Evolutionary conservation across 2,113 vertebrate species (phyloP), one percentile per base, ranked within the genome.

Genomic region (Alosa alosa): DNA sequence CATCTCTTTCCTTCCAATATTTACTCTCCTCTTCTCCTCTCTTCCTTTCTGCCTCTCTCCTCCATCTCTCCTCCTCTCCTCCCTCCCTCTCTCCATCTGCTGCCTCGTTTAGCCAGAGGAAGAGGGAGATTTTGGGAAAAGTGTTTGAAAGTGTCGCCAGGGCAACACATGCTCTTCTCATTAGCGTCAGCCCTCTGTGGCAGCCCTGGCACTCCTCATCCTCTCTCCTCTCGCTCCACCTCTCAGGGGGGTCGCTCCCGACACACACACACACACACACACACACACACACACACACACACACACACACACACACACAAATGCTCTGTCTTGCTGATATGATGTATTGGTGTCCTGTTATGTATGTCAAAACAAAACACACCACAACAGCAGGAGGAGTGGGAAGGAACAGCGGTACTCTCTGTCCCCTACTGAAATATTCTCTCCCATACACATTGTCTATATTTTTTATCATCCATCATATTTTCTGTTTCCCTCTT

Each of bases 131-230:
- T 72, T 72, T 11, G 64, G 25, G 64, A 36, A 64, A 36, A 72
- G 64, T 72, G n/a, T 72, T 72, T 15, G 36, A 89, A 82, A 39
- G 83, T 89, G 85, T 90, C 91, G 92, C 87, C 44, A 83, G 87
- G 89, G 90, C 49, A 92, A 90, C 90, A 89, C 87, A 90, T 92
- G 92, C 85, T 93, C 86, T 91, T 87, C 89, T 91, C 91, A 91
- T 93, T 50, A 47, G 45, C 49, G 6, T 2, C n/a, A 22, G 8
- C 13, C 64, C 64, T 36, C 64, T 25, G 60, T 68, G 60, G 60
- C 60, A 68, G 60, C 60, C 22, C 22, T 68, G 20, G 6, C 5
- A 1, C 25, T 36, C 25, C 2, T 81, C 91, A 86, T 93, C 88
- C 88, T 91, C 91, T 91, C 92, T 91, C 89, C 88, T 81, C 64